Conservation (phyloP, 2,113 vertebrate species). For the Montifringilla adamsi region DNA sequence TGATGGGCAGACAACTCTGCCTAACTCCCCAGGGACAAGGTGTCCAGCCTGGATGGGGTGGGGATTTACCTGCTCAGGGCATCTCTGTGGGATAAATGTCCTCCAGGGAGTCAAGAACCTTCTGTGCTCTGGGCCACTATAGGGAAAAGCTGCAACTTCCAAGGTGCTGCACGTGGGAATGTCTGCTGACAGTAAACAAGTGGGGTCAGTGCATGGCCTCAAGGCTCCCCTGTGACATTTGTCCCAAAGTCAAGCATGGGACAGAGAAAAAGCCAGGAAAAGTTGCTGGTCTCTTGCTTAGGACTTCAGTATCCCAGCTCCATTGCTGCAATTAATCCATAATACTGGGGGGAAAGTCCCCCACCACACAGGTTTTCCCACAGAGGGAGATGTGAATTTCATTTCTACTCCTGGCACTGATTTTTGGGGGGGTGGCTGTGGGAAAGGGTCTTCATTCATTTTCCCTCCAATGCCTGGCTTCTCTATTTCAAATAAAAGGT, state of each 20-base stretch:
- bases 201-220: neutral
- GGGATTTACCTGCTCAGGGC: neutral
- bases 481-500: neutral
- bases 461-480: neutral
- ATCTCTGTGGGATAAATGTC: neutral
- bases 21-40: neutral
- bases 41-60: neutral
- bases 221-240: accelerated
- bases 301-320: neutral
- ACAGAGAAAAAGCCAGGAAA: neutral
- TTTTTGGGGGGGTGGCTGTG: neutral
- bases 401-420: neutral
- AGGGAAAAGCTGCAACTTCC: neutral
- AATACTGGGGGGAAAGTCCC: accelerated
- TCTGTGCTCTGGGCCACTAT: neutral
- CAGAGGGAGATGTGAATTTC: neutral
- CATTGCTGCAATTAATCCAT: neutral
- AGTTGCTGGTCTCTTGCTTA: neutral
- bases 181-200: neutral
- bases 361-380: neutral
- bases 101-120: neutral
- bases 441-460: neutral
- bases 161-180: neutral
- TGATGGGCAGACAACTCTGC: neutral
- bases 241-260: accelerated